These are phyloP conservation scores for Phylloscopus whistleri DNA, from an alignment of 2,113 vertebrate species.

Conservation along the genomic window DNA sequence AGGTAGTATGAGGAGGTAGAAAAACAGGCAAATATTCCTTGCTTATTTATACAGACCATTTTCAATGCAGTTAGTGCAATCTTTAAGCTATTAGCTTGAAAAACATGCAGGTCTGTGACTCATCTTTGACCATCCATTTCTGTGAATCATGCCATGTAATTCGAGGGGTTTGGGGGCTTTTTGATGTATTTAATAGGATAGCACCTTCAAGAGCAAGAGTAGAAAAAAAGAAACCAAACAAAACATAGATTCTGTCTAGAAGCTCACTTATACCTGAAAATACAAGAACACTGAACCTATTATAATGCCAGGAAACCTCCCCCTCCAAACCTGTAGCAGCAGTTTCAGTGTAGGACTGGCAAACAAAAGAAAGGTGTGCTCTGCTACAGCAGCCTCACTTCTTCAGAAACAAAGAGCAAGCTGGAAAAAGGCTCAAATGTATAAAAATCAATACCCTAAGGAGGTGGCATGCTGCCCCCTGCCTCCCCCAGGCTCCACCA, in stretches of 20 bases:
- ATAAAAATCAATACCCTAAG: neutral
- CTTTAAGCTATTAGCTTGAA: neutral
- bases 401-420: neutral
- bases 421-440: neutral
- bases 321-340: neutral
- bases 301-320: neutral
- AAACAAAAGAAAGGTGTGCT: neutral
- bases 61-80: neutral
- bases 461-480: slow-evolving; percentile 31
- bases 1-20: neutral
- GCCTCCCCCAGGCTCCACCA: slow-evolving; percentile 35
- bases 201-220: neutral
- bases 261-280: neutral
- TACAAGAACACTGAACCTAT: neutral
- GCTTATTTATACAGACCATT: neutral
- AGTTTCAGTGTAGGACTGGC: neutral
- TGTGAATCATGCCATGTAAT: neutral
- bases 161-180: rapidly evolving
- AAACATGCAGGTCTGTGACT: neutral
- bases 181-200: neutral
- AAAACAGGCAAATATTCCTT: neutral
- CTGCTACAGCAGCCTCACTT: neutral
- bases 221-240: neutral
- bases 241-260: neutral
- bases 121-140: neutral